Percentiles rank a stretch among this genome's conserved stretches.
These are phyloP conservation scores for Astreopora myriophthalma DNA, from an alignment of 64 coral and sea anemone species.

Conservation along the genomic window DNA sequence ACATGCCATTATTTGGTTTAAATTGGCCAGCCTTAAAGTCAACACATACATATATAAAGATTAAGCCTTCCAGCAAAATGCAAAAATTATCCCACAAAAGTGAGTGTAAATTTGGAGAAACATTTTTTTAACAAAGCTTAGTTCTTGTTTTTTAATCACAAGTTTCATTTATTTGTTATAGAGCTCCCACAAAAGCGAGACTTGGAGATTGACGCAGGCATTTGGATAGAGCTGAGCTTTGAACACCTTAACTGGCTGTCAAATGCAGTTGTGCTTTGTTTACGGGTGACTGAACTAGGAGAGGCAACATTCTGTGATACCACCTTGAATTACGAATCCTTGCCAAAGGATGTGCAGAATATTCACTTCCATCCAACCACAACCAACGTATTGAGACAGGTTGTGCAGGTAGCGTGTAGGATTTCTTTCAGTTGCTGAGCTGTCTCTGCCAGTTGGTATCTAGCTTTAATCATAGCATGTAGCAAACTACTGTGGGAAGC, in stretches of 20 bases:
- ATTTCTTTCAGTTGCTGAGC: not conserved
- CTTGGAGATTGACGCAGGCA: slow-evolving; percentile 37
- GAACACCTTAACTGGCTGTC: slow-evolving; percentile 87
- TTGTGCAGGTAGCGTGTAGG: slow-evolving; percentile 86
- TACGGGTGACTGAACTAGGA: slow-evolving; percentile 82
- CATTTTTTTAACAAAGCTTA: not conserved
- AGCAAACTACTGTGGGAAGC: too few relatives aligned
- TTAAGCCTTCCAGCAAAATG: too few relatives aligned
- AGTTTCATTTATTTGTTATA: not conserved
- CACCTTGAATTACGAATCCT: slow-evolving; percentile 19
- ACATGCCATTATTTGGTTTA: too few relatives aligned
- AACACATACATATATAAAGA: too few relatives aligned
- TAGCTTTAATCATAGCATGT: too few relatives aligned
- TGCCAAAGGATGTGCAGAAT: slow-evolving; percentile 63
- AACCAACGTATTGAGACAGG: slow-evolving; percentile 77
- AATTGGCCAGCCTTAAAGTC: too few relatives aligned
- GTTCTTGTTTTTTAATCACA: not conserved
- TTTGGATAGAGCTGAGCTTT: slow-evolving; percentile 81
- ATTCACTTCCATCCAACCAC: slow-evolving; percentile 70
- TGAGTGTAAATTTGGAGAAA: too few relatives aligned
- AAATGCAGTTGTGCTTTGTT: slow-evolving; percentile 76
- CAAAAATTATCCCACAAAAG: too few relatives aligned
- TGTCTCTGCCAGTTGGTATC: not conserved
- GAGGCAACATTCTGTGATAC: slow-evolving; percentile 66
- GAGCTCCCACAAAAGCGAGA: slow-evolving; percentile 83